Evolutionary conservation across 2,113 vertebrate genomes (phyloP).

Genomic region (Suncus etruscus): DNA sequence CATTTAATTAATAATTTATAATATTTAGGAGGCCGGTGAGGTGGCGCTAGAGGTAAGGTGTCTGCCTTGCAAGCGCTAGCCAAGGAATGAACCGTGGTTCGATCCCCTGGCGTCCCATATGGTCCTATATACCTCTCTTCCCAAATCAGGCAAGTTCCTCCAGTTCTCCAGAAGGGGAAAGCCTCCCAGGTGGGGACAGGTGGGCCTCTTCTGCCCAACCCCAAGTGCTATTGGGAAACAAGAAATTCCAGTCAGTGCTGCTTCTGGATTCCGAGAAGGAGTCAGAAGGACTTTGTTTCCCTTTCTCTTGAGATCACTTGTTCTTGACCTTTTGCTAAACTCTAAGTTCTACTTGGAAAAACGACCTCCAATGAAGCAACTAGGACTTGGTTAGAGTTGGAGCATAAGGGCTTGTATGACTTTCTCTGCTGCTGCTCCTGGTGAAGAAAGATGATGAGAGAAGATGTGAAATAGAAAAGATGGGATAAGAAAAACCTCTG

Average conservation of each 20-base stretch:
- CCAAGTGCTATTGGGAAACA: neutral
- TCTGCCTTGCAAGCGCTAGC: too few relatives aligned
- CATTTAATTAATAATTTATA: too few relatives aligned
- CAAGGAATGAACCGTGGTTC: too few relatives aligned
- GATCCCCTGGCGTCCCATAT: too few relatives aligned
- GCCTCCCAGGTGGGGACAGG: neutral
- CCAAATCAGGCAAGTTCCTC: too few relatives aligned
- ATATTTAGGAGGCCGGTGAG: too few relatives aligned
- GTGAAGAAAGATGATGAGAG: neutral
- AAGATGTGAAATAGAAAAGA: too few relatives aligned
- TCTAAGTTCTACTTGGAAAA: neutral
- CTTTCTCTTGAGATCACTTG: neutral
- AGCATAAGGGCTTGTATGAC: neutral
- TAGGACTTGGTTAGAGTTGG: too few relatives aligned
- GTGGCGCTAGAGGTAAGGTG: too few relatives aligned
- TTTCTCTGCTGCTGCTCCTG: neutral
- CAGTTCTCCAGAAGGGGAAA: neutral
- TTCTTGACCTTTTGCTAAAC: neutral
- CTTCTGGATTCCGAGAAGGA: neutral
- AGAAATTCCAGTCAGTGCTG: neutral
- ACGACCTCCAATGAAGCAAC: neutral
- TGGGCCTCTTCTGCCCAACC: neutral
- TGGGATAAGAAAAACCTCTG: too few relatives aligned
- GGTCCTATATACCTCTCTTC: too few relatives aligned
- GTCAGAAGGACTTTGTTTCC: too few relatives aligned